These are phyloP conservation scores for Clusia tigrina DNA, from an alignment of 2,888 invertebrate species.

Conservation along the genomic window DNA sequence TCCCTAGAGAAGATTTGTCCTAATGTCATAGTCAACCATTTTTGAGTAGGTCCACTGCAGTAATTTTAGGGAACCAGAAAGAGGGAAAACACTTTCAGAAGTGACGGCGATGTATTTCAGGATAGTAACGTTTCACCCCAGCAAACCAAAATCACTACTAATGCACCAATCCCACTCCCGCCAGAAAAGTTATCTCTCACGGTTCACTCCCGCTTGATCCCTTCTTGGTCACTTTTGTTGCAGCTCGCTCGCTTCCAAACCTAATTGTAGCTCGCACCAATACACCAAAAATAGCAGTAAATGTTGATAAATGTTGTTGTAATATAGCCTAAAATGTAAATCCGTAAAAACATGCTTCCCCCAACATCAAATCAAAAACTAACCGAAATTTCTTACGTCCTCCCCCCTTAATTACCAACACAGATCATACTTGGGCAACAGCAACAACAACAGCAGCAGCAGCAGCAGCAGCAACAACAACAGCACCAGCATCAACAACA, in stretches of 20 bases:
- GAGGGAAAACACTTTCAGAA: too few species aligned
- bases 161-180: neutral
- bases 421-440: slow-evolving; percentile 59
- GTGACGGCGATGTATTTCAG: too few species aligned
- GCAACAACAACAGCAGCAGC: slow-evolving; percentile 43
- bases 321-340: slow-evolving; percentile 25
- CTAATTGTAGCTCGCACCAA: slow-evolving; percentile 40
- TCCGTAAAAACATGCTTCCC: slow-evolving; percentile 40
- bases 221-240: slow-evolving; percentile 30
- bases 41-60: too few species aligned
- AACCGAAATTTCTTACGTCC: slow-evolving; percentile 30
- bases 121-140: too few species aligned
- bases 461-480: slow-evolving; percentile 44
- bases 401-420: slow-evolving; percentile 29
- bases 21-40: too few species aligned
- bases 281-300: slow-evolving; percentile 34
- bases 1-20: too few species aligned
- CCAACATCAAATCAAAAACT: slow-evolving; percentile 27
- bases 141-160: too few species aligned
- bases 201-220: slow-evolving; percentile 19
- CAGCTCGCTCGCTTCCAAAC: slow-evolving; percentile 19
- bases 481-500: slow-evolving; percentile 45
- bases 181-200: too few species aligned
- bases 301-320: slow-evolving; percentile 29
- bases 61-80: too few species aligned